These are phyloP conservation scores for Halesus radiatus DNA, from an alignment of 1,140 invertebrate species.

Conservation along the genomic window DNA sequence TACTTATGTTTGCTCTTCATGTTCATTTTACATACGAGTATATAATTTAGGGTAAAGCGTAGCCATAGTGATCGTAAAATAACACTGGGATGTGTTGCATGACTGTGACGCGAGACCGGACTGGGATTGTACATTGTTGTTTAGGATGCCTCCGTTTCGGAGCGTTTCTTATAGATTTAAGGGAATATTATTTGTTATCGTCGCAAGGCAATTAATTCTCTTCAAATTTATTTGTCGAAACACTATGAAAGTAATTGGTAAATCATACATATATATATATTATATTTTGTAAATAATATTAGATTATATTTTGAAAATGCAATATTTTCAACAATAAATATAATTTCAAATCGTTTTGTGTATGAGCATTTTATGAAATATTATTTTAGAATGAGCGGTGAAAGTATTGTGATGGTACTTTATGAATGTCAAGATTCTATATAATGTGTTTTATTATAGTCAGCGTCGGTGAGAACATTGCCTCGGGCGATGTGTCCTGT, in stretches of 20 bases:
- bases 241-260: constrained; percentile 1
- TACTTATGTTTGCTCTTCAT: constrained; percentile 45
- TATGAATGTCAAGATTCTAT: background rate
- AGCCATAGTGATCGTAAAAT: constrained; percentile 10
- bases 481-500: constrained; percentile 22
- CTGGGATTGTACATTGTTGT: constrained; percentile 5
- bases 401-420: constrained; percentile 32
- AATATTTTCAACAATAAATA: constrained; percentile 9
- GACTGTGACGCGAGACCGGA: background rate
- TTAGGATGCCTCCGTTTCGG: background rate
- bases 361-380: background rate
- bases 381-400: background rate
- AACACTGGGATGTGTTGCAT: too few species aligned
- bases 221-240: constrained; percentile 13
- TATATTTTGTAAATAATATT: constrained; percentile 41
- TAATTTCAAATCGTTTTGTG: constrained; percentile 4
- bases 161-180: background rate
- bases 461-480: constrained; percentile 25
- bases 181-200: background rate
- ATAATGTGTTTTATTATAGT: background rate
- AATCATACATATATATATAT: background rate
- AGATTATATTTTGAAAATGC: constrained; percentile 41
- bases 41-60: constrained; percentile 33
- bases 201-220: constrained; percentile 36
- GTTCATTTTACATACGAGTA: constrained; percentile 28